Conservation (phyloP, 92 coral and sea anemone species). For the Actinernus sp. region DNA sequence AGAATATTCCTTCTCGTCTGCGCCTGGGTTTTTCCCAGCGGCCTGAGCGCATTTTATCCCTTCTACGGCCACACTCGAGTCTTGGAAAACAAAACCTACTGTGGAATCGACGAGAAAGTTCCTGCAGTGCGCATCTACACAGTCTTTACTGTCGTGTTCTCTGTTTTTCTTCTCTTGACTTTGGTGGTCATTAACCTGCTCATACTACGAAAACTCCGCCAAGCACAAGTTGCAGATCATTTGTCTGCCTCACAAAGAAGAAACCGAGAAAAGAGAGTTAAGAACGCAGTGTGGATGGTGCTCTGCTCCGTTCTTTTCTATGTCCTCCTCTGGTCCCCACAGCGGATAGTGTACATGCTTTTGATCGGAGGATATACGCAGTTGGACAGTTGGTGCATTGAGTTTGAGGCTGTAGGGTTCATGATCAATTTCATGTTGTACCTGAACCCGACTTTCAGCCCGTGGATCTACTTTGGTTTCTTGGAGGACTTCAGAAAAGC, state of each 20-base stretch:
- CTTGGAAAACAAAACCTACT: not conserved
- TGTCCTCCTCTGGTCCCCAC: not conserved
- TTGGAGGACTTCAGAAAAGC: not conserved
- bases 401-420: not conserved
- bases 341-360: not conserved
- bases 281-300: constrained; percentile 5
- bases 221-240: not conserved
- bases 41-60: not conserved
- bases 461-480: not conserved
- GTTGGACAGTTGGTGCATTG: too few species aligned
- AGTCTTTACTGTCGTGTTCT: not conserved
- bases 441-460: constrained; percentile 2
- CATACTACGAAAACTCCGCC: not conserved
- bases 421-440: not conserved
- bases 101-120: not conserved
- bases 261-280: not conserved
- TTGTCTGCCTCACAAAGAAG: not conserved
- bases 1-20: not conserved
- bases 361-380: not conserved
- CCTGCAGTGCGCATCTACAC: not conserved
- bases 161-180: not conserved
- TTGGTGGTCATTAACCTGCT: not conserved
- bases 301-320: constrained; percentile 1
- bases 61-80: not conserved
- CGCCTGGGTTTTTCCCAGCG: not conserved